phyloP scores from a whole-genome alignment of 2,888 invertebrate species.

The Andrena flavipes region DNA sequence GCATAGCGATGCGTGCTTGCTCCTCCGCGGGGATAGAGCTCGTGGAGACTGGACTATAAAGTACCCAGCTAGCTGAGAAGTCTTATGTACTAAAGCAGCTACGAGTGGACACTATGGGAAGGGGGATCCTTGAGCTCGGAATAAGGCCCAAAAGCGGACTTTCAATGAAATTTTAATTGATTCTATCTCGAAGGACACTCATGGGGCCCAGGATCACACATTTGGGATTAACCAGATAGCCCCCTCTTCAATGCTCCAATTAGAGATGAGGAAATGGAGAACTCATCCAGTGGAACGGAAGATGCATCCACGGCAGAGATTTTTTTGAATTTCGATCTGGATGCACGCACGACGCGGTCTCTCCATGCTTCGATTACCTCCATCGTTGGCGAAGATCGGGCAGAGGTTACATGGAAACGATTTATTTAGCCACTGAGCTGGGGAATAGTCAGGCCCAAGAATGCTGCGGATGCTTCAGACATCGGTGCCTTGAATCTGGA shows the following conservation, averaged over 20 bases:
- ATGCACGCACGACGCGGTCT: constrained; percentile 6
- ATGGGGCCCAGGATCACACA: neutral
- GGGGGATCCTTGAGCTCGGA: neutral
- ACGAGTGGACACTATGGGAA: neutral
- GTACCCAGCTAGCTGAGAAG: neutral
- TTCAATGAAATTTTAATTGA: no score
- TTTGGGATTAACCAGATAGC: no score
- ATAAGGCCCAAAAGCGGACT: no score
- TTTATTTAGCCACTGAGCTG: constrained; percentile 62
- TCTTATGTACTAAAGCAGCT: neutral
- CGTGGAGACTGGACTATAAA: constrained; percentile 7
- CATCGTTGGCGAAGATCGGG: constrained; percentile 31
- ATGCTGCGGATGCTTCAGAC: constrained; percentile 57
- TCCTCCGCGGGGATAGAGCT: constrained; percentile 1
- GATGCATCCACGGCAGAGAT: neutral
- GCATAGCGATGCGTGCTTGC: constrained; percentile 79
- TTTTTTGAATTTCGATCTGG: constrained; percentile 14
- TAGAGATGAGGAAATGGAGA: neutral
- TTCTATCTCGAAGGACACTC: no score
- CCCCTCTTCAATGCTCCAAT: constrained; percentile 11
- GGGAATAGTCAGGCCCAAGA: constrained; percentile 56
- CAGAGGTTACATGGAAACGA: constrained; percentile 52
- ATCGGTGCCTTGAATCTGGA: constrained; percentile 68
- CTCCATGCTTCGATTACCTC: constrained; percentile 29
- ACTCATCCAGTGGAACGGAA: neutral